A percentile compares a stretch with the other conserved stretches of the same genome.
Evolutionary conservation across 2,888 invertebrate species (phyloP).

Genomic region (Chalcis sispes): DNA sequence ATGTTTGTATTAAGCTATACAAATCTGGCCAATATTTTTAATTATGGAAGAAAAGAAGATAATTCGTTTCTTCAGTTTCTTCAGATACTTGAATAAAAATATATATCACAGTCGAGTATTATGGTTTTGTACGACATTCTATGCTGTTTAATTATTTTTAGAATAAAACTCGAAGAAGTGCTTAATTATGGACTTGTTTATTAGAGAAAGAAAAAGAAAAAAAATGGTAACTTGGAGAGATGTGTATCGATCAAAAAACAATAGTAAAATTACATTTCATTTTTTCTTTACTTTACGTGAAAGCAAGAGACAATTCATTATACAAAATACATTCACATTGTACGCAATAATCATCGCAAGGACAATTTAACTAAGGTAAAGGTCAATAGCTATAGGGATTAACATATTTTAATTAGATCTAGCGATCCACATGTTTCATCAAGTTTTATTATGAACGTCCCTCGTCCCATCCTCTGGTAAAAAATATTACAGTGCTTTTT

Average conservation of each 20-base stretch:
- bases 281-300: constrained; percentile 57
- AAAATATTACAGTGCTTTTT: constrained; percentile 73
- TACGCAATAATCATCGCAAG: constrained; percentile 60
- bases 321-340: constrained; percentile 63
- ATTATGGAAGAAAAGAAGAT: constrained; percentile 49
- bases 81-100: constrained; percentile 54
- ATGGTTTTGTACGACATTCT: constrained; percentile 56
- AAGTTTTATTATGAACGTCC: constrained; percentile 67
- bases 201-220: constrained; percentile 30
- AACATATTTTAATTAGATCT: constrained; percentile 47
- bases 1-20: constrained; percentile 26
- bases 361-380: constrained; percentile 61
- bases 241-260: constrained; percentile 19
- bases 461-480: constrained; percentile 74
- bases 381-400: constrained; percentile 58
- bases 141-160: constrained; percentile 26
- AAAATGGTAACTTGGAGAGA: constrained; percentile 48
- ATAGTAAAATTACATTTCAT: constrained; percentile 57
- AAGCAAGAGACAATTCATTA: constrained; percentile 60
- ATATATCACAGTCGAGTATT: constrained; percentile 62
- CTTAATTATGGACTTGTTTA: constrained; percentile 4
- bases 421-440: constrained; percentile 53
- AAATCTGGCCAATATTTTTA: constrained; percentile 44
- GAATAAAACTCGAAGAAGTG: constrained; percentile 41
- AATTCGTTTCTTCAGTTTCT: constrained; percentile 38